These are phyloP conservation scores for Ostrea denselamellosa DNA, from an alignment of 1,140 invertebrate genomes.

Conservation along the genomic window DNA sequence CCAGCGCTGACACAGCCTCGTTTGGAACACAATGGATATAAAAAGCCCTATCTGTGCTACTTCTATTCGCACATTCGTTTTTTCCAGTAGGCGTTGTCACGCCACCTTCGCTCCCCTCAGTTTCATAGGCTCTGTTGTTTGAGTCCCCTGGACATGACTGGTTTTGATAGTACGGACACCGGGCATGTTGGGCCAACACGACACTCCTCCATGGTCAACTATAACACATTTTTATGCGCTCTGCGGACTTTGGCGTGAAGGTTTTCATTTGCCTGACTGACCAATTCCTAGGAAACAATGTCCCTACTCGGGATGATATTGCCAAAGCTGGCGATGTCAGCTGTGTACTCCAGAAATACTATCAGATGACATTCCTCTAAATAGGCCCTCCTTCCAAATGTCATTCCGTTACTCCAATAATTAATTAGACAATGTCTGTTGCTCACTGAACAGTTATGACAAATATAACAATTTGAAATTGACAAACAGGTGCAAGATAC, in stretches of 20 bases:
- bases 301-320: not conserved
- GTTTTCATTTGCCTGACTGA: not conserved
- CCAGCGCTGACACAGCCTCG: not conserved
- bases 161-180: not conserved
- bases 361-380: not conserved
- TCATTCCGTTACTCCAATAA: not conserved
- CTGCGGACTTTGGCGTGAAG: not conserved
- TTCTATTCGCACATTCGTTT: not conserved
- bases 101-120: not conserved
- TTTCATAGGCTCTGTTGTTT: not conserved
- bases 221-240: not conserved
- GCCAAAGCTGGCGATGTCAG: not conserved
- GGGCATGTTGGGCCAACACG: not conserved
- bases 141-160: not conserved
- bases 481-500: not conserved
- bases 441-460: not conserved
- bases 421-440: not conserved
- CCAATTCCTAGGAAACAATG: not conserved
- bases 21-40: not conserved
- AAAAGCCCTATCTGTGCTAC: not conserved
- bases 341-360: not conserved
- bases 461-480: not conserved
- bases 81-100: conserved; percentile 2
- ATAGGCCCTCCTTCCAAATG: not conserved
- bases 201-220: not conserved